Evolutionary conservation across 2,797 vertebrate species (phyloP).

Genomic region (Craterocephalus amniculus): DNA sequence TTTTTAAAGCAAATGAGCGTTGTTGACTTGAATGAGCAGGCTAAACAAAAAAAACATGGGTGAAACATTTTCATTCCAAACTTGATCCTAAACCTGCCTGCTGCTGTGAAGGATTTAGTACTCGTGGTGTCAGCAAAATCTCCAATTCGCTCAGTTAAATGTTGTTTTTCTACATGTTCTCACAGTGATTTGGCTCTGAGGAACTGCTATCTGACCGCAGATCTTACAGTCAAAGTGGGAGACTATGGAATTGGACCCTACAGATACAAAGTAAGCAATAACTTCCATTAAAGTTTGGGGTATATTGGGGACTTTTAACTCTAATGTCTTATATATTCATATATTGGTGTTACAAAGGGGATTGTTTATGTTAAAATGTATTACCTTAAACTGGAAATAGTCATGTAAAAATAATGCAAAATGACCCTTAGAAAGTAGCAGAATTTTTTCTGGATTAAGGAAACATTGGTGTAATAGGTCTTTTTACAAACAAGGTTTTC

Average conservation of each 20-base stretch:
- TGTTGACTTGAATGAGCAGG: neutral
- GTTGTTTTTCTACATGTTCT: constrained; percentile 33
- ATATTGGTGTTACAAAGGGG: neutral
- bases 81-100: neutral
- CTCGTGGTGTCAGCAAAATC: neutral
- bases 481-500: neutral
- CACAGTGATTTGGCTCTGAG: constrained; percentile 93
- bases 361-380: neutral
- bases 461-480: neutral
- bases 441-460: neutral
- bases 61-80: neutral
- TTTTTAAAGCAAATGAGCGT: neutral
- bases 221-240: constrained; percentile 96
- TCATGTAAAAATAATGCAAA: neutral
- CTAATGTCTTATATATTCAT: too few species aligned
- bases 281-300: too few species aligned
- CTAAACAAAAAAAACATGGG: neutral
- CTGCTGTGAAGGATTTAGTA: constrained; percentile 2
- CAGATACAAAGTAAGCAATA: constrained; percentile 90
- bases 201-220: constrained; percentile 95
- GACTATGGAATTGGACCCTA: constrained; percentile 95
- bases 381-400: too few species aligned
- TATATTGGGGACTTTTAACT: too few species aligned
- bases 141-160: constrained; percentile 1
- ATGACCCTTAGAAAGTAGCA: neutral